Conservation (phyloP, 2,113 vertebrate species). For the Halcyon malimbica region DNA sequence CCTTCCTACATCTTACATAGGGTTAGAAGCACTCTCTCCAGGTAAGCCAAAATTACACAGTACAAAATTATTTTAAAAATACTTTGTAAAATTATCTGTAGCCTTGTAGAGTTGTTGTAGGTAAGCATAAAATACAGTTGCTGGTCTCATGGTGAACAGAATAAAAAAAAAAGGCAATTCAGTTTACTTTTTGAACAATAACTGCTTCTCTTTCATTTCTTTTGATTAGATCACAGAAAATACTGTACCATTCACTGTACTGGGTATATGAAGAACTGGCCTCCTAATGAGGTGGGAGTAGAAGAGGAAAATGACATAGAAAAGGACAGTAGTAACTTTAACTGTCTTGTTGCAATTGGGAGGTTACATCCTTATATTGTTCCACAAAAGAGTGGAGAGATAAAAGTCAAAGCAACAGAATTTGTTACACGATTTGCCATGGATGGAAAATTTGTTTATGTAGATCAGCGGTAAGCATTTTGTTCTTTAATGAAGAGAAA, state of each 20-base stretch:
- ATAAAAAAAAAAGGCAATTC: background rate
- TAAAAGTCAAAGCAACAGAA: constrained; percentile 86
- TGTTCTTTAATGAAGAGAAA: background rate
- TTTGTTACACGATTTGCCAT: constrained; percentile 89
- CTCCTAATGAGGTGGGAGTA: constrained; percentile 79
- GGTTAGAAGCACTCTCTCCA: background rate
- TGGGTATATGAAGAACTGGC: constrained; percentile 90
- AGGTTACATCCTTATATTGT: constrained; percentile 81
- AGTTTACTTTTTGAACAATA: constrained; percentile 1
- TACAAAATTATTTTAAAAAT: background rate
- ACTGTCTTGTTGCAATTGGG: constrained; percentile 89
- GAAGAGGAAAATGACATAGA: constrained; percentile 83
- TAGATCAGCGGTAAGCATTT: constrained; percentile 86
- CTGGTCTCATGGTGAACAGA: background rate
- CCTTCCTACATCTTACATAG: background rate
- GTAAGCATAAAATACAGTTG: background rate
- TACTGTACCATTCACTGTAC: constrained; percentile 92
- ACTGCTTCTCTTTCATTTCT: constrained; percentile 20
- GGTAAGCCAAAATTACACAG: constrained; percentile 7
- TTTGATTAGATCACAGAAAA: constrained; percentile 82
- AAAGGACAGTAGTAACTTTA: constrained; percentile 84
- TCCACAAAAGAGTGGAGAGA: constrained; percentile 82
- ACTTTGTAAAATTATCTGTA: background rate
- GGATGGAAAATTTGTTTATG: constrained; percentile 93
- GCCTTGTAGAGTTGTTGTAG: background rate